Evolutionary conservation across 2,113 vertebrate species (phyloP), one percentile per base, ranked within the genome.

Genomic region (Corvus moneduloides): DNA sequence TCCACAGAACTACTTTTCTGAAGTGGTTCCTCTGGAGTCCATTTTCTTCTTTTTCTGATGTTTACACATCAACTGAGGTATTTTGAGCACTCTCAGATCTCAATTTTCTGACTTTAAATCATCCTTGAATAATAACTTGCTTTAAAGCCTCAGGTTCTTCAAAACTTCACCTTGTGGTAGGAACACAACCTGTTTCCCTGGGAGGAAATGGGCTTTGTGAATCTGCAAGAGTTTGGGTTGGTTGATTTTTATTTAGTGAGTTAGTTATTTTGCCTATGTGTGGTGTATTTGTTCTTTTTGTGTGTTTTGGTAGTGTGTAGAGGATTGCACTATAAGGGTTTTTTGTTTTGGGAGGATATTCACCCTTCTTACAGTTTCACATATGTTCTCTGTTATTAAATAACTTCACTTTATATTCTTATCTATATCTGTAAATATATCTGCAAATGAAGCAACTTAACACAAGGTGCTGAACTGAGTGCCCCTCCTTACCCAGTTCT

Each of bases 1-100:
- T 84, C 48, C 64, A 64, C 44, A 73, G 46, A 88, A 44, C 52
- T 84, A 37, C 22, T 43, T 67, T 92, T 90, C 61, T 93, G 35
- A 94, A 84, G 76, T 90, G 80, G 64, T 73, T 92, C 52, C 63
- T 81, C 82, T 66, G 52, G 75, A 95, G 59, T 73, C 37, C 41
- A 73, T 84, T 95, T 89, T 85, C n/a, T 63, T 69, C 22, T 82
- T 89, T 84, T 90, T 69, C 39, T 93, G 48, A 8, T 96, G 80
- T 94, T 96, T 95, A 84, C 52, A 64, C 37, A 58, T 63, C 68
- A 92, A 23, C 58, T 75, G 44, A 86, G 49, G 77, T 93, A 89
- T 94, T 96, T 92, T 82, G 76, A 93, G 66, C 39, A 32, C 73
- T 75, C 52, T 90, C 10, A 64, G 24, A 84, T 84, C 76, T 93